These are phyloP conservation scores for Apotomis turbidana DNA, from an alignment of 2,888 invertebrate species.

Conservation along the genomic window DNA sequence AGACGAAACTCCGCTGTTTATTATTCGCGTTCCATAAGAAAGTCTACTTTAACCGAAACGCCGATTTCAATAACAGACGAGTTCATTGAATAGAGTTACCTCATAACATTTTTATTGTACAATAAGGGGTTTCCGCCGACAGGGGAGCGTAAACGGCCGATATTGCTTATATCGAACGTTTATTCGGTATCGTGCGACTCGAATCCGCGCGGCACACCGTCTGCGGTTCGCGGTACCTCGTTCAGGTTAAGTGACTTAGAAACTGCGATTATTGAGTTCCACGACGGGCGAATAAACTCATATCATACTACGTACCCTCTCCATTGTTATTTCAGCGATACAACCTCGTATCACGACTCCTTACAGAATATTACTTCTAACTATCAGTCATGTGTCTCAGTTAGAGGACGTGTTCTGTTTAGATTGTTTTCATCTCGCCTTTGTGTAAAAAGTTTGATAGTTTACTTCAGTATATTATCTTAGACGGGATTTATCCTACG, in stretches of 20 bases:
- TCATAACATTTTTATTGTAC: conserved; percentile 82
- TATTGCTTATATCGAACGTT: conserved; percentile 72
- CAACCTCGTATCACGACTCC: conserved; percentile 37
- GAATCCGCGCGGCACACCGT: conserved; percentile 43
- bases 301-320: conserved; percentile 44
- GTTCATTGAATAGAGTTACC: conserved; percentile 81
- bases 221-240: conserved; percentile 45
- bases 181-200: conserved; percentile 51
- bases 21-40: conserved; percentile 65
- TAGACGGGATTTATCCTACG: conserved; percentile 52
- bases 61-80: conserved; percentile 79
- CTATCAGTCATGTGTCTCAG: conserved; percentile 39
- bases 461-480: conserved; percentile 10
- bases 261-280: conserved; percentile 65
- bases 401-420: conserved; percentile 39
- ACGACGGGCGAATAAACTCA: conserved; percentile 50
- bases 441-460: neutral
- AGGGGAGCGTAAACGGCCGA: conserved; percentile 66
- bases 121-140: conserved; percentile 71
- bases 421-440: conserved; percentile 31
- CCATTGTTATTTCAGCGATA: conserved; percentile 49
- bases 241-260: conserved; percentile 66
- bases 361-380: conserved; percentile 38
- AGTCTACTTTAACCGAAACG: conserved; percentile 71
- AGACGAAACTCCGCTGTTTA: conserved; percentile 60